Conservation (phyloP, 2,797 vertebrate species). For the Natrix natrix region DNA sequence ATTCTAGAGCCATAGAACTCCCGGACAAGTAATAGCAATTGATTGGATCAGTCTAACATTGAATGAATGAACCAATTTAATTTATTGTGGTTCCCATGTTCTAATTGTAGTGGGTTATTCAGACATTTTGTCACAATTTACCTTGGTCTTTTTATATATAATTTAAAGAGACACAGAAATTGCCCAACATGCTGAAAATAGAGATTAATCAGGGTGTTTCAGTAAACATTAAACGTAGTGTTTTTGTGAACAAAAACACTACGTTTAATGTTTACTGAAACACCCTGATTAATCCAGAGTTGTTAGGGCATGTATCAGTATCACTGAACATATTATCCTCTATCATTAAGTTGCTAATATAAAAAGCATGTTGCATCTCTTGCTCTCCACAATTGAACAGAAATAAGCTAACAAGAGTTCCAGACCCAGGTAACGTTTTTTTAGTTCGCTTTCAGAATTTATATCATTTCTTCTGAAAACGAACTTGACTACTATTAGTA, state of each 20-base stretch:
- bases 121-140: constrained; percentile 11
- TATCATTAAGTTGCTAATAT: neutral
- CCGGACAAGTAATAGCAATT: constrained; percentile 15
- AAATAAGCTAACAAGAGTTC: neutral
- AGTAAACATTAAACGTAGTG: neutral
- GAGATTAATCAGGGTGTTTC: neutral
- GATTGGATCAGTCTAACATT: neutral
- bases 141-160: neutral
- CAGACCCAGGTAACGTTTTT: neutral
- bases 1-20: constrained; percentile 9
- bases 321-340: neutral
- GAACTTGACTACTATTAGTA: neutral
- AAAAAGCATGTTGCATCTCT: neutral
- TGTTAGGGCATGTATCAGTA: neutral
- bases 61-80: constrained; percentile 9
- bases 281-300: no score
- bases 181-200: constrained; percentile 10
- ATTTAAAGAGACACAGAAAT: neutral
- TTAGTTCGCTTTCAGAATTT: neutral
- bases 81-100: constrained; percentile 31
- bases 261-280: no score
- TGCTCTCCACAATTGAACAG: neutral
- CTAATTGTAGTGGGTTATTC: neutral
- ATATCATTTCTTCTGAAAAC: constrained; percentile 1
- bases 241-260: no score